Evolutionary conservation across 64 coral and sea anemone genomes (phyloP).

Genomic region (Montipora efflorescens): DNA sequence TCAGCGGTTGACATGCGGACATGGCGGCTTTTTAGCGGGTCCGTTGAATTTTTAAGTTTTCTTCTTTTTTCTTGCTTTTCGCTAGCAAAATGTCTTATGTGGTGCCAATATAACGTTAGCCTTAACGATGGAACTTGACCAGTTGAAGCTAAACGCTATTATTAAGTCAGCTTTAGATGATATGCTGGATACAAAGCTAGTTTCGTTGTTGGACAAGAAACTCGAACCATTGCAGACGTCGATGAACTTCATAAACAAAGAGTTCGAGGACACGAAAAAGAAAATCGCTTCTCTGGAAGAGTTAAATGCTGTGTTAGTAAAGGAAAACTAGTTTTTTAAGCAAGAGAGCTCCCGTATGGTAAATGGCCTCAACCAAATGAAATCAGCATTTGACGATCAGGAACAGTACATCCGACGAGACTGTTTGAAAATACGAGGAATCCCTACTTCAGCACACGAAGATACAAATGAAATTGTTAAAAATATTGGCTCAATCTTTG

Average conservation of each 20-base stretch:
- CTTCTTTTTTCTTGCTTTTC: neutral
- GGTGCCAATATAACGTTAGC: too few relatives aligned
- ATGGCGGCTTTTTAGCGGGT: neutral
- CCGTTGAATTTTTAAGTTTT: neutral
- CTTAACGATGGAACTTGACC: neutral
- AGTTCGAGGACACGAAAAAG: neutral
- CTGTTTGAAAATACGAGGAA: too few relatives aligned
- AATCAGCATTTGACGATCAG: too few relatives aligned
- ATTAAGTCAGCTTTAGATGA: slow-evolving; percentile 16
- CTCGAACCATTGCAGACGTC: neutral
- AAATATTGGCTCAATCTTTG: too few relatives aligned
- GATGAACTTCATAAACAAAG: neutral
- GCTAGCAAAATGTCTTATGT: neutral
- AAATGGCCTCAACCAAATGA: neutral
- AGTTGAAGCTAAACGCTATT: neutral
- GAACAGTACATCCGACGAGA: too few relatives aligned
- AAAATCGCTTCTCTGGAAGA: neutral
- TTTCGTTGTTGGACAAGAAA: neutral
- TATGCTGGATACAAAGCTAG: neutral
- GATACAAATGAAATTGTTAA: too few relatives aligned
- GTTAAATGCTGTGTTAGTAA: neutral
- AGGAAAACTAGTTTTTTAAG: neutral
- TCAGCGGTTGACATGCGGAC: neutral
- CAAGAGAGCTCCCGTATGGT: neutral
- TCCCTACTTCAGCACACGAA: too few relatives aligned